These are phyloP conservation scores for Phyllostomus discolor DNA, from an alignment of 2,113 vertebrate genomes.

Conservation along the genomic window DNA sequence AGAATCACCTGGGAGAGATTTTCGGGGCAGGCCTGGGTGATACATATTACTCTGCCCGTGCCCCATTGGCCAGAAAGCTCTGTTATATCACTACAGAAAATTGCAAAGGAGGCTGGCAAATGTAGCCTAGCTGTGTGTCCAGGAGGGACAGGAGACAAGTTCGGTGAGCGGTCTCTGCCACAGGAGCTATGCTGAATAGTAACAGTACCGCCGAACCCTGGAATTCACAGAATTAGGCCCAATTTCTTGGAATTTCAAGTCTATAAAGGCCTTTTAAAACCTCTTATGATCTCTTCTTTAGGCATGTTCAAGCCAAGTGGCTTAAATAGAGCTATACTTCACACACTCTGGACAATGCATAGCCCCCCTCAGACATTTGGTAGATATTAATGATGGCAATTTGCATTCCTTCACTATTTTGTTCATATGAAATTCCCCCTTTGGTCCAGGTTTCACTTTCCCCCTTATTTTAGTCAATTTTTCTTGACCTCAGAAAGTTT, in stretches of 20 bases:
- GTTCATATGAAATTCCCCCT: conserved; percentile 8
- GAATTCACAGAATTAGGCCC: neutral
- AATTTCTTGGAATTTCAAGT: neutral
- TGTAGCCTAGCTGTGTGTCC: neutral
- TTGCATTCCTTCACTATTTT: conserved; percentile 18
- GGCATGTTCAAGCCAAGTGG: neutral
- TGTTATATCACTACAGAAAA: neutral
- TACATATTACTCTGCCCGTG: neutral
- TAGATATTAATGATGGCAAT: neutral
- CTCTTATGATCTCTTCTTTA: neutral
- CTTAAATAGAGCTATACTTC: neutral
- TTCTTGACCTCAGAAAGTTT: conserved; percentile 1
- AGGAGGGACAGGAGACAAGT: neutral
- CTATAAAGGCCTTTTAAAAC: neutral
- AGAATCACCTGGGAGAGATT: neutral
- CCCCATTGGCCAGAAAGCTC: neutral
- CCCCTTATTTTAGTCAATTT: neutral
- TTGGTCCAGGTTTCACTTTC: conserved; percentile 31
- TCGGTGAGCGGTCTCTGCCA: neutral
- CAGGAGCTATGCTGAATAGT: neutral
- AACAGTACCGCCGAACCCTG: neutral
- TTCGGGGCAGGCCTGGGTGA: neutral
- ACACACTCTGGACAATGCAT: neutral
- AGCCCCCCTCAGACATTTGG: neutral
- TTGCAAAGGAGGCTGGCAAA: neutral